Percentiles rank a stretch among this genome's conserved stretches.
phyloP scores from a whole-genome alignment of 2,888 invertebrate species.

The Temnothorax rugatulus region DNA sequence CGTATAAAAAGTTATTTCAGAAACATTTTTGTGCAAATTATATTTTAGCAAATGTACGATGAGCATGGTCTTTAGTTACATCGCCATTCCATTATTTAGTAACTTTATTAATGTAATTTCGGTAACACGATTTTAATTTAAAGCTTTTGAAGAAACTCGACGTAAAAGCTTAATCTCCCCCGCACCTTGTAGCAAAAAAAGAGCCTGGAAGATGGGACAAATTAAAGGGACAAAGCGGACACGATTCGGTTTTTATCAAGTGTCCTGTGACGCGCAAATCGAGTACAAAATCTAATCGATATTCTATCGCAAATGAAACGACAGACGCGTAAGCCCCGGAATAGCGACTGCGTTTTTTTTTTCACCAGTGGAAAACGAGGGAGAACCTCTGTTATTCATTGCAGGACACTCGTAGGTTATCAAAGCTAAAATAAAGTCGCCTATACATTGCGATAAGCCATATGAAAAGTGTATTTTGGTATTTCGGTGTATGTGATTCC shows the following conservation, averaged over 20 bases:
- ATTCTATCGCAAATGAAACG: constrained; percentile 72
- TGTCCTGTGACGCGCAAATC: constrained; percentile 74
- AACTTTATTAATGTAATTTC: constrained; percentile 73
- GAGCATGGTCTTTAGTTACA: background rate
- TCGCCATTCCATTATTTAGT: constrained; percentile 17
- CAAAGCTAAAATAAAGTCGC: constrained; percentile 54
- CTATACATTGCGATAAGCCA: constrained; percentile 25
- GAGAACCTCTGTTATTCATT: constrained; percentile 46
- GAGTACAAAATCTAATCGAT: constrained; percentile 74
- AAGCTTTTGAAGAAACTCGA: constrained; percentile 60
- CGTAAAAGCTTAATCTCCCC: constrained; percentile 63
- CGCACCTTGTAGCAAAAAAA: constrained; percentile 56
- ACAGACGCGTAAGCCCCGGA: constrained; percentile 47
- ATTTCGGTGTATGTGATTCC: constrained; percentile 47
- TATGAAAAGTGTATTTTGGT: constrained; percentile 43
- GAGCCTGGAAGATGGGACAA: constrained; percentile 56
- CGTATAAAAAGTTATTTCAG: background rate
- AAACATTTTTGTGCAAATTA: constrained; percentile 11
- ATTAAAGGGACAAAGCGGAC: constrained; percentile 48
- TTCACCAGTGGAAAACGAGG: constrained; percentile 17
- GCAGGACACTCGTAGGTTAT: constrained; percentile 37
- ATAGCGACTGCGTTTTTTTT: constrained; percentile 49
- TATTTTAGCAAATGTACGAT: background rate
- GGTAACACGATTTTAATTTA: constrained; percentile 40
- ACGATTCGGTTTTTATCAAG: constrained; percentile 68